phyloP scores from a whole-genome alignment of 2,113 vertebrate genomes.

The Helogale parvula region DNA sequence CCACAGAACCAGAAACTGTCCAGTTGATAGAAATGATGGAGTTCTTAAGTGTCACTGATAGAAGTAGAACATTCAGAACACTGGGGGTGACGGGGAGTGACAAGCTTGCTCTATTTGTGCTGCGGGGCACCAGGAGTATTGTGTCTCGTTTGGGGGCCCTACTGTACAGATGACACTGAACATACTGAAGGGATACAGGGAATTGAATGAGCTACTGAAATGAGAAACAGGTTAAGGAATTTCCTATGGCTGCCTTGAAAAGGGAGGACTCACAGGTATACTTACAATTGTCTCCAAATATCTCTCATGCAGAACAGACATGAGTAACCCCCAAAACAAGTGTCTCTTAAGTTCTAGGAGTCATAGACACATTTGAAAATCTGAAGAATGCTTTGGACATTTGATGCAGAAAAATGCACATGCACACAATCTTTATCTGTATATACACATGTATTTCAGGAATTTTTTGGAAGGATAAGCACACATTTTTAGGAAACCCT shows the following conservation, averaged over 20 bases:
- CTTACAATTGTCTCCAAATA: not conserved
- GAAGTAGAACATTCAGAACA: not conserved
- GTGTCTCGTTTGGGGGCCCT: not conserved
- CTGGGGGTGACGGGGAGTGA: not conserved
- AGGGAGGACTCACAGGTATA: not conserved
- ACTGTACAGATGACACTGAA: not conserved
- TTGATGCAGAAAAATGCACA: slow-evolving; percentile 23
- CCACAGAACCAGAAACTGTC: not conserved
- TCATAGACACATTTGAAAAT: not conserved
- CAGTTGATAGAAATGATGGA: not conserved
- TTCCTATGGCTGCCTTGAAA: not conserved
- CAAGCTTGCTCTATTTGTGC: not conserved
- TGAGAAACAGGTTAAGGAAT: not conserved
- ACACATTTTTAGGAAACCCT: not conserved
- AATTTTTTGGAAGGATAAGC: not conserved
- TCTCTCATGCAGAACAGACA: not conserved
- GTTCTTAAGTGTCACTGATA: not conserved
- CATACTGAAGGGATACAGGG: not conserved
- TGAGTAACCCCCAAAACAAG: not conserved
- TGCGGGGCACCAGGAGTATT: not conserved
- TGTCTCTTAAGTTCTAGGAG: not conserved
- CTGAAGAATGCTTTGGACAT: not conserved
- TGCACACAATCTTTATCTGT: not conserved
- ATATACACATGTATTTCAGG: not conserved
- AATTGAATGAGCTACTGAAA: not conserved